Evolutionary conservation across 1,140 invertebrate genomes (phyloP).

Genomic region (Macrobrachium rosenbergii): DNA sequence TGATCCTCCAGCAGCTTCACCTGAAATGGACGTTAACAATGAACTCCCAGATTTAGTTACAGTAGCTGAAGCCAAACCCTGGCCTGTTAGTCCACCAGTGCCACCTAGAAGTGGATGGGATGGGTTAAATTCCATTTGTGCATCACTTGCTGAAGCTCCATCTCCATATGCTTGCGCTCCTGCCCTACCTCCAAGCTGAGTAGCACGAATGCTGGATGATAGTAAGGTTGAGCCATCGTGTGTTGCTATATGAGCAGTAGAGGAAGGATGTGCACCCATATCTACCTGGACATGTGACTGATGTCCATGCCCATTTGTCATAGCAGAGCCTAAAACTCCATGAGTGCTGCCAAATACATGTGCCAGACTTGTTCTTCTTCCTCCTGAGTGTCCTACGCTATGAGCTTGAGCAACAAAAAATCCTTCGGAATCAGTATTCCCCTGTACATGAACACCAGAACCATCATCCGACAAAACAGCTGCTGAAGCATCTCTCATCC

Average conservation of each 20-base stretch:
- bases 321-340: slow-evolving; percentile 6
- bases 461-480: slow-evolving; percentile 4
- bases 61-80: slow-evolving; percentile 40
- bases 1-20: not conserved
- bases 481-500: not conserved
- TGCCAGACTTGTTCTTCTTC: not conserved
- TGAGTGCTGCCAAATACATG: not conserved
- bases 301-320: not conserved
- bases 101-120: not conserved
- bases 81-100: not conserved
- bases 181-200: slow-evolving; percentile 27
- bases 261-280: not conserved
- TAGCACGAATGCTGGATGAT: slow-evolving; percentile 17
- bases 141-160: slow-evolving; percentile 10
- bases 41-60: slow-evolving; percentile 16
- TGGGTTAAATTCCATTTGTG: slow-evolving; percentile 43
- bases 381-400: not conserved
- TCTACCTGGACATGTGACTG: not conserved
- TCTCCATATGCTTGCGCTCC: slow-evolving; percentile 24
- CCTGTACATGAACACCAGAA: not conserved
- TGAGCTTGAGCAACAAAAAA: slow-evolving; percentile 21
- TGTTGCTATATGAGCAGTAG: not conserved
- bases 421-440: not conserved
- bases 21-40: slow-evolving; percentile 27
- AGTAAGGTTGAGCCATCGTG: not conserved